Conservation (phyloP, 2,113 vertebrate genomes). For the Macquaria ambigua region DNA sequence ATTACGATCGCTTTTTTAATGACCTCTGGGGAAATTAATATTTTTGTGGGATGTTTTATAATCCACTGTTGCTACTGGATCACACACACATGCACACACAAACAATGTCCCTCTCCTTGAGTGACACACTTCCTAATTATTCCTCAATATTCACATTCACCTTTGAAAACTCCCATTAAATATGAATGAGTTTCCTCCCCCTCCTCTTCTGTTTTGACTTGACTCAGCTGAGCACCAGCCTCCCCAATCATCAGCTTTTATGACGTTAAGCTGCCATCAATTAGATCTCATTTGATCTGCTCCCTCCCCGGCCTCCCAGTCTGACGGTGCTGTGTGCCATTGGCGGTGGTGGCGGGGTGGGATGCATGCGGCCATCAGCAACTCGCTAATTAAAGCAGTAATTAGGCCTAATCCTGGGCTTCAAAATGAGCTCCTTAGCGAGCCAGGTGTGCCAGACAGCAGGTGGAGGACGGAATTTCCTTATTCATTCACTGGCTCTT, state of each 20-base stretch:
- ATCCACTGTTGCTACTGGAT: constrained; percentile 6
- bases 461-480: constrained; percentile 25
- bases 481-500: constrained; percentile 28
- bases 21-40: constrained; percentile 23
- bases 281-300: constrained; percentile 81
- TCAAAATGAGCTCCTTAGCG: constrained; percentile 77
- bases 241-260: constrained; percentile 73
- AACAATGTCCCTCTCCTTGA: constrained; percentile 5
- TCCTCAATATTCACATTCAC: constrained; percentile 46
- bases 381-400: constrained; percentile 80
- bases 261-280: constrained; percentile 81
- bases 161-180: constrained; percentile 66
- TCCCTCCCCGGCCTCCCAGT: constrained; percentile 55
- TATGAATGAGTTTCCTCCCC: constrained; percentile 49
- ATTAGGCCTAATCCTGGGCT: constrained; percentile 80
- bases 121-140: constrained; percentile 44
- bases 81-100: background rate
- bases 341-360: constrained; percentile 65
- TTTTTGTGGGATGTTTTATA: background rate
- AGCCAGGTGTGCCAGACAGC: constrained; percentile 78
- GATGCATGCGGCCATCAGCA: constrained; percentile 69
- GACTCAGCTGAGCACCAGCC: constrained; percentile 54
- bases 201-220: constrained; percentile 37
- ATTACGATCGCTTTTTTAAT: background rate
- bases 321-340: constrained; percentile 64